Conservation (phyloP, 2,888 invertebrate species). For the Hartigia nigra region DNA sequence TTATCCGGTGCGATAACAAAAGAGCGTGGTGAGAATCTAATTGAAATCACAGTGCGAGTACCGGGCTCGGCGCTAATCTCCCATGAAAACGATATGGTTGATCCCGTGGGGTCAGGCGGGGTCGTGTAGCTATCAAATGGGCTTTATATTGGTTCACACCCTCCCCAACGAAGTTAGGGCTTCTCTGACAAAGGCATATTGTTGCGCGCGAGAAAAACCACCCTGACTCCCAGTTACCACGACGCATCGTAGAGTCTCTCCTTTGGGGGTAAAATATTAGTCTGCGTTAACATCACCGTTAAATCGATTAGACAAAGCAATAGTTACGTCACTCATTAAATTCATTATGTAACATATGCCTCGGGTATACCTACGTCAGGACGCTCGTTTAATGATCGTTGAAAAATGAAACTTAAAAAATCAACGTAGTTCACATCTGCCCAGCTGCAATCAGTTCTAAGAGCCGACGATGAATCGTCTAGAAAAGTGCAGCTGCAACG, state of each 20-base stretch:
- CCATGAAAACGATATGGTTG: constrained; percentile 62
- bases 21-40: constrained; percentile 36
- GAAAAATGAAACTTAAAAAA: constrained; percentile 26
- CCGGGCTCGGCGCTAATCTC: constrained; percentile 49
- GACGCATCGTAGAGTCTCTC: not conserved
- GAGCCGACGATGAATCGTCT: constrained; percentile 23
- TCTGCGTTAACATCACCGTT: not conserved
- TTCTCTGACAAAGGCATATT: constrained; percentile 27
- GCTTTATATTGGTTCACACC: constrained; percentile 59
- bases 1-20: constrained; percentile 4
- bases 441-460: constrained; percentile 36
- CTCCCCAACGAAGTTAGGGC: constrained; percentile 29
- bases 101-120: constrained; percentile 48
- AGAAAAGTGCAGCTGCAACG: constrained; percentile 37
- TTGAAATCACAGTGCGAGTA: constrained; percentile 53
- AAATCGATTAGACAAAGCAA: not conserved
- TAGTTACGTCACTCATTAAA: constrained; percentile 4
- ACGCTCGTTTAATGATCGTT: not conserved
- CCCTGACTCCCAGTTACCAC: not conserved
- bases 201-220: constrained; percentile 32
- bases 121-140: constrained; percentile 49
- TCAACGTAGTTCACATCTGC: constrained; percentile 41
- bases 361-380: not conserved
- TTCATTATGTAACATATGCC: not conserved
- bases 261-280: not conserved